These are phyloP conservation scores for Euglossa dilemma DNA, from an alignment of 1,140 invertebrate species.

Conservation along the genomic window DNA sequence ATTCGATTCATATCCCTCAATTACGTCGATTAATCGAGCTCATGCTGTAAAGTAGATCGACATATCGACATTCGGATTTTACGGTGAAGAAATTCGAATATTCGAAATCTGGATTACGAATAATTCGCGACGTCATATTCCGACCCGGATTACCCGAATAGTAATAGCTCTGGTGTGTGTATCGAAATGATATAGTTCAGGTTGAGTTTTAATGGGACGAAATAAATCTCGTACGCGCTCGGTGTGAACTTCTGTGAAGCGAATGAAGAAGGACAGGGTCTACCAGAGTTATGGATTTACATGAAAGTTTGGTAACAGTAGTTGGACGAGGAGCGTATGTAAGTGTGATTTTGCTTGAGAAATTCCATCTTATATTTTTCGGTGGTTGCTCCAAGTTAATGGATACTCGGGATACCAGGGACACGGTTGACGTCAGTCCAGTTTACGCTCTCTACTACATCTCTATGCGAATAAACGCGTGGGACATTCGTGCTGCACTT, in stretches of 20 bases:
- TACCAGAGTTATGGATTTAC: not conserved
- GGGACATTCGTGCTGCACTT: constrained; percentile 36
- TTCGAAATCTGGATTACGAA: too few relatives aligned
- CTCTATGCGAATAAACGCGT: not conserved
- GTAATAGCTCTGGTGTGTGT: too few relatives aligned
- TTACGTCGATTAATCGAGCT: too few relatives aligned
- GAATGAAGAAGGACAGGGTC: not conserved
- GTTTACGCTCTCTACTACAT: constrained; percentile 40
- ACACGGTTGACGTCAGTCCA: constrained; percentile 55
- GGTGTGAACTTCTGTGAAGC: not conserved
- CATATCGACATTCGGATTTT: too few relatives aligned
- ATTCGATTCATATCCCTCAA: too few relatives aligned
- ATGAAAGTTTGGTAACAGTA: not conserved
- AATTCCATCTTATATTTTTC: constrained; percentile 60
- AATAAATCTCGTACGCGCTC: not conserved
- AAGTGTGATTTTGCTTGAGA: constrained; percentile 24
- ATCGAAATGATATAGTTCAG: too few relatives aligned
- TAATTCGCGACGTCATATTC: too few relatives aligned
- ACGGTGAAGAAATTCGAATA: too few relatives aligned
- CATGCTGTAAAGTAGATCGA: too few relatives aligned
- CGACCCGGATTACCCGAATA: too few relatives aligned
- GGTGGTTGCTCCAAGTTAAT: constrained; percentile 49
- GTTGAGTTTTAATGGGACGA: too few relatives aligned
- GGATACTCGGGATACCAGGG: constrained; percentile 49
- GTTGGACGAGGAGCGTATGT: not conserved